Evolutionary conservation across 2,113 vertebrate genomes (phyloP), one percentile per base, ranked within the genome.

Genomic region (Anolis carolinensis): DNA sequence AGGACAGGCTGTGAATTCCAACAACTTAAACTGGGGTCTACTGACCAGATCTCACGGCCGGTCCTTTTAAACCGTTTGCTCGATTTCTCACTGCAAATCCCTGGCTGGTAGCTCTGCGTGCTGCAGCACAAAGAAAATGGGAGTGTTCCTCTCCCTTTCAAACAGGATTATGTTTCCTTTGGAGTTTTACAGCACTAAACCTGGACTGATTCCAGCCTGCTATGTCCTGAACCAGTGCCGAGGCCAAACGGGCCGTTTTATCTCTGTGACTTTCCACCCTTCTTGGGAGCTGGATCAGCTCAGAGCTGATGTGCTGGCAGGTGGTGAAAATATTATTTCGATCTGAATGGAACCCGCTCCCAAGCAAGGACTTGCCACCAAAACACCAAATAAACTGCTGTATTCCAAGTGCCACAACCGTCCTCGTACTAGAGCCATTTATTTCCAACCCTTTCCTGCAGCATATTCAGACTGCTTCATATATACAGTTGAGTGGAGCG

Each of bases 111-210:
- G 55, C 55, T 59, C 55, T 59, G 55, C 14, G 14, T 59, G 55
- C 55, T 59, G 55, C 4, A 59, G 55, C 55, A 59, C 55, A 59
- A 4, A 59, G 55, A 59, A 59, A 59, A 59, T 18, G 14, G 55
- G 18, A 18, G 55, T 59, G 55, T 18, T 59, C 55, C 4, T 59
- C 13, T 59, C 55, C 55, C 55, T 59, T 59, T 59, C 55, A 59
- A 59, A 59, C 55, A 59, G 55, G 55, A 59, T 65, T 90, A 82
- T 0, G 0, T 52, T 86, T 65, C 62, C 85, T 67, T 44, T 27
- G 0, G 86, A 81, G 81, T 77, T 91, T 92, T 92, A 89, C 87
- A 90, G 87, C 83, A 87, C 87, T 87, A 16, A 7, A 5, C 83
- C 52, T 79, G 74, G 84, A 83, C 3, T 82, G 76, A 80, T 0